phyloP scores from a whole-genome alignment of 1,140 invertebrate genomes.

The Druon quercuslanigerum region DNA sequence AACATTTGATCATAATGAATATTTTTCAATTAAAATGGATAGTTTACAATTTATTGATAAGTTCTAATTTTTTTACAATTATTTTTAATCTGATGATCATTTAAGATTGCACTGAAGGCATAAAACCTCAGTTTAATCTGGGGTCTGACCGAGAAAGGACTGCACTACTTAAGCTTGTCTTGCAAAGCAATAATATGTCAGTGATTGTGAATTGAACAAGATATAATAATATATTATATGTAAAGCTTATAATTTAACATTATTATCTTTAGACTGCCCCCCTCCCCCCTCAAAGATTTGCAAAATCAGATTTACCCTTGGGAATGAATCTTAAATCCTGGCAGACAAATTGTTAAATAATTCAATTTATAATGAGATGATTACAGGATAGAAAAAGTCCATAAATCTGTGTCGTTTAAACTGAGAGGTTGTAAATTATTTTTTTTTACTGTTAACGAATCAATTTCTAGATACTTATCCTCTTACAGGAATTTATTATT shows the following conservation, averaged over 20 bases:
- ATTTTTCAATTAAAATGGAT: too few relatives aligned
- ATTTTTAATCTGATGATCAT: constrained; percentile 27
- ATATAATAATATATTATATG: constrained; percentile 27
- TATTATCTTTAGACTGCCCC: constrained; percentile 1
- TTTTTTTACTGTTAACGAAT: constrained; percentile 19
- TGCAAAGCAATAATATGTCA: constrained; percentile 19
- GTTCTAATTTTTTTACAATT: neutral
- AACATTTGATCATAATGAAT: too few relatives aligned
- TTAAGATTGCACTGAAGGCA: constrained; percentile 13
- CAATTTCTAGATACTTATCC: neutral
- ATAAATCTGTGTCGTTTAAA: constrained; percentile 3
- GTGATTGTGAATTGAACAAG: constrained; percentile 2
- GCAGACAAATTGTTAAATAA: constrained; percentile 26
- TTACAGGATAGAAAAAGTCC: constrained; percentile 14
- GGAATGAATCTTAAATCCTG: neutral
- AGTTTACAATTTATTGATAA: too few relatives aligned
- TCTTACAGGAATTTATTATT: too few relatives aligned
- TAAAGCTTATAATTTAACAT: constrained; percentile 20
- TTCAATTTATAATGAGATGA: constrained; percentile 31
- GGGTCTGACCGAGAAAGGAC: constrained; percentile 19
- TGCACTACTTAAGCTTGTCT: constrained; percentile 21
- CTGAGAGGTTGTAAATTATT: constrained; percentile 14
- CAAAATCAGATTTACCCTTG: constrained; percentile 1
- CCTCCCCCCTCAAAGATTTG: neutral
- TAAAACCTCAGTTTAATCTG: constrained; percentile 23